phyloP scores from a whole-genome alignment of 1,140 invertebrate species.

The Chrysoperla carnea region DNA sequence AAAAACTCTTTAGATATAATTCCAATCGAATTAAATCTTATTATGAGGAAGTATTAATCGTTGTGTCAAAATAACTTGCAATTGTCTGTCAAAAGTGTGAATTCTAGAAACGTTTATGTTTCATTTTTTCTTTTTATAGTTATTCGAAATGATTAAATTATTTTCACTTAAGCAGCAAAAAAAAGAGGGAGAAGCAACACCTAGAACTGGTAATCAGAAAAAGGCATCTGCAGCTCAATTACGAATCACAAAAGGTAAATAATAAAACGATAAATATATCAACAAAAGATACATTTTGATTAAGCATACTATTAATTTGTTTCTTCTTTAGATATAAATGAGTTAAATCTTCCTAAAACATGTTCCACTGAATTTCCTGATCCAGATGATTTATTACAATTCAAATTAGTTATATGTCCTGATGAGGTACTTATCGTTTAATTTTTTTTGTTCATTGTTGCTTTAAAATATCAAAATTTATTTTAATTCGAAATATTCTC shows the following conservation, averaged over 20 bases:
- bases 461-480: too few relatives aligned
- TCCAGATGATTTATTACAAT: constrained; percentile 87
- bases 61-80: too few relatives aligned
- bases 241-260: constrained; percentile 87
- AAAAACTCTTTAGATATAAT: too few relatives aligned
- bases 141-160: constrained; percentile 78
- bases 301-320: not conserved
- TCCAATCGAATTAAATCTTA: too few relatives aligned
- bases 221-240: constrained; percentile 91
- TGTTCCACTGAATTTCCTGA: constrained; percentile 93
- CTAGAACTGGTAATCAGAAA: constrained; percentile 54
- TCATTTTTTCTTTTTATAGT: too few relatives aligned
- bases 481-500: too few relatives aligned
- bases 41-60: too few relatives aligned
- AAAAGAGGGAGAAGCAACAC: constrained; percentile 81
- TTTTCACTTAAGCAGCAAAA: constrained; percentile 96
- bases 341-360: constrained; percentile 92
- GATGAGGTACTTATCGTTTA: constrained; percentile 68
- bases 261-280: not conserved
- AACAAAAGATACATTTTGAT: not conserved
- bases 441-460: too few relatives aligned
- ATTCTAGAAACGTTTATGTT: too few relatives aligned
- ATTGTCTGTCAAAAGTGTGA: too few relatives aligned
- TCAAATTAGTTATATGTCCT: constrained; percentile 90
- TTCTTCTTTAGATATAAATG: constrained; percentile 75